Base-by-base conservation (phyloP, 2,888 invertebrate genomes). In the Metellina segmentata region DNA sequence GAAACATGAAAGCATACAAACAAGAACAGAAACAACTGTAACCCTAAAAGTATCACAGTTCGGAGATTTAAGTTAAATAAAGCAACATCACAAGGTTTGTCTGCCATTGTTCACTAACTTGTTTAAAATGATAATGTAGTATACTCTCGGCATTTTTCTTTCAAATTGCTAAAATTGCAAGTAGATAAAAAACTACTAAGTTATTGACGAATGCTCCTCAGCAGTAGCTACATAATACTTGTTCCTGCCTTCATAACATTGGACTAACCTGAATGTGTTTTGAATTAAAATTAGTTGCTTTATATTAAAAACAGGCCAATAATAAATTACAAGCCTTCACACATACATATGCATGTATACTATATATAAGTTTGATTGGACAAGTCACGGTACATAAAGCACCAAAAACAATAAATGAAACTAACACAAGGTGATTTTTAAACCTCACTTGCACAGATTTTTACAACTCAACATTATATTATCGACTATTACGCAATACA, bases 1-100 rank as follows among this genome's bases (percentile, higher is more conserved):
- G 85, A 78, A 86, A 51, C 7, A 16, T 81, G 20, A 74, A 72
- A 34, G 51, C n/a, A 88, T 81, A 81, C 19, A 61, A 79, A 85
- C 16, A 53, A 53, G 81, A 83, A 82, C 71, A 89, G n/a, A 77
- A 78, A 82, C 34, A 91, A 91, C 82, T 87, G 87, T 77, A 90
- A 81, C 78, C 83, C 83, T 87, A 87, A 87, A 90, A 88, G 91
- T 91, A 91, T 91, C 91, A 91, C 91, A 91, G 91, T 91, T 91
- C 72, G 77, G 87, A 88, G 81, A 88, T 91, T 89, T 83, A 82
- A 88, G 82, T 69, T 34, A 75, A 90, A 90, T 83, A 83, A 87
- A 91, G 79, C 82, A 91, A 91, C 85, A 89, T 77, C 83, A 90
- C 90, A 86, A 52, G 70, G 61, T 77, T 71, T 91, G 53, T 72